Evolutionary conservation across 1,140 invertebrate genomes (phyloP).

Genomic region (Zaprionus africanus): DNA sequence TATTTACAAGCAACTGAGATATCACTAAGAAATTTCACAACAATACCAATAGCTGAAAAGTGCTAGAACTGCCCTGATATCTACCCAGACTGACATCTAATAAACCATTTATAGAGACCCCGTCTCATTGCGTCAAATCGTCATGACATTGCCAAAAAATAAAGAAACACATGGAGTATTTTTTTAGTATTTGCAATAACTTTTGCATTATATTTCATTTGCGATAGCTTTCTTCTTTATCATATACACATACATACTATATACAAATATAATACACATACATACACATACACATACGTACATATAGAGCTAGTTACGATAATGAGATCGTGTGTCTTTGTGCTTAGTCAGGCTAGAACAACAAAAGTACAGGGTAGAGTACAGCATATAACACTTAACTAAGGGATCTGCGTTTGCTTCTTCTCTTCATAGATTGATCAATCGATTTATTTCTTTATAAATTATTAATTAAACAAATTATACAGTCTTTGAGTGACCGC

Average conservation of each 20-base stretch:
- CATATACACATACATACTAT: constrained; percentile 32
- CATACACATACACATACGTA: constrained; percentile 19
- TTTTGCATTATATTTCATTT: constrained; percentile 22
- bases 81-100: background rate
- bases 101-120: background rate
- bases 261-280: constrained; percentile 15
- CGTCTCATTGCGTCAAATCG: background rate
- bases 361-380: background rate
- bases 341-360: constrained; percentile 46
- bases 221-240: constrained; percentile 43
- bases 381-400: constrained; percentile 51
- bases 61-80: background rate
- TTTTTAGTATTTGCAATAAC: constrained; percentile 40
- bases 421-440: constrained; percentile 38
- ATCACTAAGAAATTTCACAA: no score
- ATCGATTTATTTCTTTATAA: constrained; percentile 43
- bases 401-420: background rate
- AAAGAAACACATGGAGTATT: constrained; percentile 11
- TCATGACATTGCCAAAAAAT: constrained; percentile 11
- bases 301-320: constrained; percentile 32
- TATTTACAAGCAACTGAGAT: no score
- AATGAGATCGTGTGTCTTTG: constrained; percentile 76
- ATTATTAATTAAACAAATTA: constrained; percentile 40
- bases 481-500: constrained; percentile 74
- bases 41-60: background rate